Evolutionary conservation across 2,888 invertebrate genomes (phyloP), one percentile per base, ranked within the genome.

Genomic region (Drosophila incognita): DNA sequence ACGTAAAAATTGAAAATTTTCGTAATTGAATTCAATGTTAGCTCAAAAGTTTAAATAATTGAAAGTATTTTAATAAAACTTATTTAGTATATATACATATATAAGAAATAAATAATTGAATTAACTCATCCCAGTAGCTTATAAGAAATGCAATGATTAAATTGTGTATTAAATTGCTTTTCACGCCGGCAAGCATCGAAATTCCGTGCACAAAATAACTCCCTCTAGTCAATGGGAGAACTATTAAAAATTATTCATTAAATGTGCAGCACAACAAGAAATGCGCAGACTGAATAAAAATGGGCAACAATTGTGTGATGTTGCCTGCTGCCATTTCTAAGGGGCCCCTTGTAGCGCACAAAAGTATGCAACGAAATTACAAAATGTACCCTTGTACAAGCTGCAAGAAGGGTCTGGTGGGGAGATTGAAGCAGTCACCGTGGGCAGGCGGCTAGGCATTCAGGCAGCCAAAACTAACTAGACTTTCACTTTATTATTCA

Each of bases 401-500:
- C 29, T 49, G 61, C 40, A 29, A 40, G 51, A 35, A 49, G 51
- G 49, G 21, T 33, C 35, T 29, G 49, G 18, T 68, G 53, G 29
- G 53, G 31, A 35, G n/a, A 52, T 36, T 52, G 58, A 48, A 42
- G 57, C 66, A 61, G 72, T 63, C 65, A 80, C 73, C 70, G 71
- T 76, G 81, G 68, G 75, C 59, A 61, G 65, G 56, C 74, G 62
- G 67, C 29, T 72, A 69, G 61, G 35, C 60, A 69, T 60, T 40
- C 56, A 76, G 63, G 52, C 64, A 79, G 62, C 72, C 79, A 81
- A 87, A 87, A 84, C 85, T 81, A 87, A 85, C 85, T 85, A 87
- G 85, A 85, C 85, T 87, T 85, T 85, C 85, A 87, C 85, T 85
- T 87, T 85, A 87, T 85, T 85, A 85, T 85, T 85, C 85, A 85